Evolutionary conservation across 2,797 vertebrate genomes (phyloP).

Genomic region (Gephyroberyx darwinii): DNA sequence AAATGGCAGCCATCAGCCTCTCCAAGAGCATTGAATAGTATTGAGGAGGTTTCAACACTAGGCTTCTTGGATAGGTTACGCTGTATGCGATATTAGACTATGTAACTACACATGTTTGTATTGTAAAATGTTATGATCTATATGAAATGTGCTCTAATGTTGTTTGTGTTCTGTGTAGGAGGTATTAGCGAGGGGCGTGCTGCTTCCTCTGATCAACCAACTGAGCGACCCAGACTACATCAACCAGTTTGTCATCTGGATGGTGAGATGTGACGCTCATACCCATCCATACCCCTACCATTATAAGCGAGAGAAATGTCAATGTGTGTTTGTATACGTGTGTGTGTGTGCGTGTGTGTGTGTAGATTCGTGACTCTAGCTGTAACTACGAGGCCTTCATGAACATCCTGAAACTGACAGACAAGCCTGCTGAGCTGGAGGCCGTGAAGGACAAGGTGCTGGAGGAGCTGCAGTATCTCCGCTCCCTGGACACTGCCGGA

Average conservation of each 20-base stretch:
- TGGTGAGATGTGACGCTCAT: constrained; percentile 84
- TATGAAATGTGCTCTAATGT: constrained; percentile 6
- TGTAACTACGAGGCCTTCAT: constrained; percentile 99
- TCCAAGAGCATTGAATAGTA: neutral
- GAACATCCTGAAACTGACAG: constrained; percentile 98
- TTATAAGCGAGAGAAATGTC: neutral
- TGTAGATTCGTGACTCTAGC: constrained; percentile 95
- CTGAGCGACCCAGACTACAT: constrained; percentile 99
- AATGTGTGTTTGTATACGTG: neutral
- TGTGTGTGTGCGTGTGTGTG: constrained; percentile 36
- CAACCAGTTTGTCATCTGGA: constrained; percentile 99
- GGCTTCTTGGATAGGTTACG: neutral
- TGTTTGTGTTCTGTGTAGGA: constrained; percentile 80
- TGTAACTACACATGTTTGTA: constrained; percentile 4
- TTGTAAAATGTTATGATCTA: neutral
- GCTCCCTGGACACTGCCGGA: constrained; percentile 96
- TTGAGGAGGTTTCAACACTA: constrained; percentile 3
- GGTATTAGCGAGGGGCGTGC: constrained; percentile 95
- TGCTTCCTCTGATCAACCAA: constrained; percentile 98
- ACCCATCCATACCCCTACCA: neutral
- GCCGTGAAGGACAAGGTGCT: constrained; percentile 96
- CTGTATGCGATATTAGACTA: no score
- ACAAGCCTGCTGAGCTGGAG: constrained; percentile 93
- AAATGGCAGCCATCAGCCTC: neutral
- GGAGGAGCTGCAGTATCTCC: constrained; percentile 97